Evolutionary conservation across 2,797 vertebrate species (phyloP).

Genomic region (Sandelia bainsii): DNA sequence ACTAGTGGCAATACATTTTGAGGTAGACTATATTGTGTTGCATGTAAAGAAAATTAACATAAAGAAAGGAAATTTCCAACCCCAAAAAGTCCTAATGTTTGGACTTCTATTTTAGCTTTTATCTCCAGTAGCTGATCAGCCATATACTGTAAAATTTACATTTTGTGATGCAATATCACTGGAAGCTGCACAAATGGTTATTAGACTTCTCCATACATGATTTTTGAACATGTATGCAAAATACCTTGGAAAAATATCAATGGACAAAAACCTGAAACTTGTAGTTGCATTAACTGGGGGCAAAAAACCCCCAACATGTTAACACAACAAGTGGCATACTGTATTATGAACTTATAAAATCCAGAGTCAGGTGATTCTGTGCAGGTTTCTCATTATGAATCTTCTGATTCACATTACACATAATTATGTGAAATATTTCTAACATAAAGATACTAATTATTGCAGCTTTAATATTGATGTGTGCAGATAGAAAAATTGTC

Average conservation of each 20-base stretch:
- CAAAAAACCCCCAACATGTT: neutral
- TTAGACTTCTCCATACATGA: neutral
- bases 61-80: constrained; percentile 8
- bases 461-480: neutral
- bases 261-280: neutral
- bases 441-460: neutral
- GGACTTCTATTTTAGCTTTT: neutral
- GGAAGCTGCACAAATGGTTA: neutral
- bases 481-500: neutral
- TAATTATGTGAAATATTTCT: neutral
- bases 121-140: neutral
- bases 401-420: neutral
- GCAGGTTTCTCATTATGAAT: neutral
- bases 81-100: neutral
- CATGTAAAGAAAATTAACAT: constrained; percentile 17
- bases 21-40: neutral
- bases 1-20: constrained; percentile 16
- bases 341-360: neutral
- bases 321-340: neutral
- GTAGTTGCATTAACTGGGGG: neutral
- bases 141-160: neutral
- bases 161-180: neutral
- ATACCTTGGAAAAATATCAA: neutral
- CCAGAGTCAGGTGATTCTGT: neutral
- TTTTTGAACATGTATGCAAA: neutral